These are phyloP conservation scores for Thera britannica DNA, from an alignment of 2,888 invertebrate genomes.

Conservation along the genomic window DNA sequence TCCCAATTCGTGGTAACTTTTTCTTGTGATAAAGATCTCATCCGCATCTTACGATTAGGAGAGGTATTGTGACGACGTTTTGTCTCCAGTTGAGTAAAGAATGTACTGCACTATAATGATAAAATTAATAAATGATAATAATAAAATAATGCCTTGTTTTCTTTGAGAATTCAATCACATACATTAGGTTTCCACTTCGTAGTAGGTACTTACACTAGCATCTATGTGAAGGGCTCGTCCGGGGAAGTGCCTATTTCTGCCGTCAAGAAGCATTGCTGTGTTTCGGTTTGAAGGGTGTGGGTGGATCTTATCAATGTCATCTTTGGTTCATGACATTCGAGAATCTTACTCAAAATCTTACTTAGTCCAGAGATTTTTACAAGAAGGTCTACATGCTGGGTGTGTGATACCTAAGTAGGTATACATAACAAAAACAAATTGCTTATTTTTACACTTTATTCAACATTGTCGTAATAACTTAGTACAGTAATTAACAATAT, in stretches of 20 bases:
- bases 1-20: slow-evolving; percentile 34
- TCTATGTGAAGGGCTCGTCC: too few relatives aligned
- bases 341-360: too few relatives aligned
- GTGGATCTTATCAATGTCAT: too few relatives aligned
- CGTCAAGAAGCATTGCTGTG: too few relatives aligned
- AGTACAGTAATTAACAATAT: slow-evolving; percentile 75
- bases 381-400: too few relatives aligned
- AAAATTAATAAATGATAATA: slow-evolving; percentile 79
- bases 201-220: neutral
- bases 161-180: slow-evolving; percentile 36
- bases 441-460: slow-evolving; percentile 72
- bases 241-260: too few relatives aligned
- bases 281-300: too few relatives aligned
- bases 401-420: neutral
- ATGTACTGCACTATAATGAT: slow-evolving; percentile 77
- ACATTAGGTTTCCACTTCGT: too few relatives aligned
- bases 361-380: too few relatives aligned
- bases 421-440: slow-evolving; percentile 7
- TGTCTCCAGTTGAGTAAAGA: slow-evolving; percentile 74
- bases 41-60: slow-evolving; percentile 48
- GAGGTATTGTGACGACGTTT: slow-evolving; percentile 42
- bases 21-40: slow-evolving; percentile 77
- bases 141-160: slow-evolving; percentile 58
- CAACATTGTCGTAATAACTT: slow-evolving; percentile 78
- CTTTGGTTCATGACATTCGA: too few relatives aligned